phyloP scores from a whole-genome alignment of 2,113 vertebrate genomes.

The Onychorhynchus coronatus region DNA sequence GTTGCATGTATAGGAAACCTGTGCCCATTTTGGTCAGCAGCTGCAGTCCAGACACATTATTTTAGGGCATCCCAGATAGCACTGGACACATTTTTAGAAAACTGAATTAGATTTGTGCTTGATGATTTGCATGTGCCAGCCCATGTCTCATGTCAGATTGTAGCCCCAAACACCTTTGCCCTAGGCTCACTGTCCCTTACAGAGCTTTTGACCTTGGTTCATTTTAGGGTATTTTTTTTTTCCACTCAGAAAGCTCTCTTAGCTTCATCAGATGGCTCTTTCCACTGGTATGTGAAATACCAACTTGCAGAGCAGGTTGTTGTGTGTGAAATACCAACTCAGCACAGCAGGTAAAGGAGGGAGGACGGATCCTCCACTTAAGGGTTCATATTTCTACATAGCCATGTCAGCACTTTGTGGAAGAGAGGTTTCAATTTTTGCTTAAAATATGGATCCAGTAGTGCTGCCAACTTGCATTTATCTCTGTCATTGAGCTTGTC shows the following conservation, averaged over 20 bases:
- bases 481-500: conserved; percentile 32
- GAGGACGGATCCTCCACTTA: background rate
- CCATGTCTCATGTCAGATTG: background rate
- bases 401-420: background rate
- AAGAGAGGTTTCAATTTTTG: conserved; percentile 56
- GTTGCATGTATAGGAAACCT: background rate
- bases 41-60: background rate
- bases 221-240: background rate
- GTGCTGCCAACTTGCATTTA: conserved; percentile 35
- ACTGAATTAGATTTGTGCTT: background rate
- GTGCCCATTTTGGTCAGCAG: background rate
- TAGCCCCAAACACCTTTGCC: background rate
- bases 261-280: background rate
- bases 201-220: background rate
- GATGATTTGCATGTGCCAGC: background rate
- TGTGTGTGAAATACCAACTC: background rate
- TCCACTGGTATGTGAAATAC: background rate
- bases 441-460: conserved; percentile 57
- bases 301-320: background rate
- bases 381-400: background rate
- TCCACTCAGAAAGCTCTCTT: background rate
- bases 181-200: background rate
- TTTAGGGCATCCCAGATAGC: background rate
- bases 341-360: background rate
- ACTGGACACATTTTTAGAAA: background rate